Evolutionary conservation across 2,797 vertebrate genomes (phyloP), one percentile per base, ranked within the genome.

Genomic region (Acanthurus tractus): DNA sequence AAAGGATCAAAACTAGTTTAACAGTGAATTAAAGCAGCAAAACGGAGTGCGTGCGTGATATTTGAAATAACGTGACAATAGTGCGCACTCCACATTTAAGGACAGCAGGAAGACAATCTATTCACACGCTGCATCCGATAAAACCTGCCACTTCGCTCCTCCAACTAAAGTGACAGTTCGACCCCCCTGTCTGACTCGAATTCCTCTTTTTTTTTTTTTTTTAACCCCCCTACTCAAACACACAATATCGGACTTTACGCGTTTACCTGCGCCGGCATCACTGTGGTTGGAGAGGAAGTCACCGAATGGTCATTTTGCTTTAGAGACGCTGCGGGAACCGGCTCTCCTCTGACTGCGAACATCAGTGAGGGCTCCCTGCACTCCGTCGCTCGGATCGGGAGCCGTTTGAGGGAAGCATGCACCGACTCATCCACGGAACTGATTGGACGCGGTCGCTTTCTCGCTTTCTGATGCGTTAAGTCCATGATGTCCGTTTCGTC

Each of bases 211-310:
- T 54, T 23, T 17, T 3, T 5, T 6, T 25, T n/a, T n/a, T n/a
- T n/a, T n/a, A n/a, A n/a, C 1, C 4, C 0, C 1, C 2, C 1
- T 3, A 17, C 12, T 4, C 4, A 12, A n/a, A 8, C 52, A 63
- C 20, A 74, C 34, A 46, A 57, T 2, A 62, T 45, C 66, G 57
- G 78, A 80, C 64, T 85, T 76, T 76, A 63, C 78, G 82, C 78
- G 52, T 85, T 97, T 97, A 97, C 96, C 97, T 97, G 96, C 89
- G 95, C 89, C 85, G 97, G 96, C 96, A 97, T 95, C 90, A 96
- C 94, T 93, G 96, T 92, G 93, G 94, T 96, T 85, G 97, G 96
- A 90, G 97, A 96, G 84, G 95, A 95, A 66, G 88, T 88, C 75
- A 93, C 67, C 81, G 92, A 91, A 87, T 95, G 96, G 89, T 96